Conservation (phyloP, 2,797 vertebrate genomes). For the Clamator glandarius region DNA sequence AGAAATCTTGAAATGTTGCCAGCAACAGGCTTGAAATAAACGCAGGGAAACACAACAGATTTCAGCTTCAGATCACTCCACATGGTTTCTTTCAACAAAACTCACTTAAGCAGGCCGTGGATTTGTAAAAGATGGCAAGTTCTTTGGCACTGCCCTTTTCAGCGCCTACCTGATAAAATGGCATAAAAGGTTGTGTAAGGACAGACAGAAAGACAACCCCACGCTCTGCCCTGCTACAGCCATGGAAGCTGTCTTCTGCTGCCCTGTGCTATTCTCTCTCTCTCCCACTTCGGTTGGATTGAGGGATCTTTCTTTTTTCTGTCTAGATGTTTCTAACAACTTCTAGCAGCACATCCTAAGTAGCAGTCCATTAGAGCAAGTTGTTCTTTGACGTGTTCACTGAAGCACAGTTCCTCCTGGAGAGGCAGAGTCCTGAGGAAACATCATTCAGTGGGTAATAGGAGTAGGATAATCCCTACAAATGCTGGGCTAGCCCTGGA, state of each 20-base stretch:
- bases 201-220: background rate
- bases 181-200: background rate
- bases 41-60: background rate
- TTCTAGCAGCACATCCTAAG: background rate
- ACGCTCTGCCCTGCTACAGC: background rate
- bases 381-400: background rate
- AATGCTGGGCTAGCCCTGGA: background rate
- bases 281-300: background rate
- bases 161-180: background rate
- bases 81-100: background rate
- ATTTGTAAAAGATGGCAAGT: background rate
- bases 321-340: background rate
- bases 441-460: background rate
- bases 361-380: background rate
- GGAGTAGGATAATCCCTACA: background rate
- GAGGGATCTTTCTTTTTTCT: background rate
- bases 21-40: background rate
- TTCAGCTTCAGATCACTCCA: background rate
- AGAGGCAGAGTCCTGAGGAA: background rate
- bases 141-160: background rate
- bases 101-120: background rate
- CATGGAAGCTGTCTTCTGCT: background rate
- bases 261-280: background rate
- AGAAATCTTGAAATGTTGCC: constrained; percentile 1
- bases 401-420: background rate